Base-by-base conservation (phyloP, 2,888 invertebrate genomes). In the Psylliodes chrysocephalus region DNA sequence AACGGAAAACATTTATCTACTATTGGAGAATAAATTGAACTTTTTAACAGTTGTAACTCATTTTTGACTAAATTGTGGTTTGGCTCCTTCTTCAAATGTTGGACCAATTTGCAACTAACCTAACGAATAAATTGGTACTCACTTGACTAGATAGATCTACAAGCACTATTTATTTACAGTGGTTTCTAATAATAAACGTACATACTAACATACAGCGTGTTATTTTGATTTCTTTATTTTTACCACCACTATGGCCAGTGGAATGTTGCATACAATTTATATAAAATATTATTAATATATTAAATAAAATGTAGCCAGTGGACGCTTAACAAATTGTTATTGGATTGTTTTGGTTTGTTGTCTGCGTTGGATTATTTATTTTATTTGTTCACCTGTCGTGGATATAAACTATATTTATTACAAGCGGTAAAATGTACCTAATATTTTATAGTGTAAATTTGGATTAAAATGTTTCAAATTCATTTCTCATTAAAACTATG, bases 261-360 rank as follows among this genome's bases (percentile, higher is more conserved):
- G 49, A 49, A 49, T 28, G 49, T 49, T 25, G 12, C 18, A 2
- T 42, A 8, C 8, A 42, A 42, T 42, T 42, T 42, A 42, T 8
- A 1, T 22, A 49, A 25, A 49, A n/a, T n/a, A n/a, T 22, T 15
- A 15, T 28, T 28, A 22, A 47, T 22, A 6, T 22, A n/a, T 47
- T 47, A 49, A 49, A 49, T 47, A 49, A 49, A 49, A 25, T 28
- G 49, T 19, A n/a, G 49, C 49, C 28, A 49, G 12, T 30, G 15
- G 49, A 49, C 49, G 10, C 12, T 17, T 49, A 49, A 49, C 49
- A 49, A 49, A 49, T 49, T 49, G 28, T 49, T 49, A 49, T 49
- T 47, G 18, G 47, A 22, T 25, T 47, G 28, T 47, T 49, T 49
- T 28, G 8, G 22, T 22, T n/a, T n/a, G 22, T 22, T 15, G 6